Base-by-base conservation (phyloP, 2,113 vertebrate genomes). In the Salminus brasiliensis region DNA sequence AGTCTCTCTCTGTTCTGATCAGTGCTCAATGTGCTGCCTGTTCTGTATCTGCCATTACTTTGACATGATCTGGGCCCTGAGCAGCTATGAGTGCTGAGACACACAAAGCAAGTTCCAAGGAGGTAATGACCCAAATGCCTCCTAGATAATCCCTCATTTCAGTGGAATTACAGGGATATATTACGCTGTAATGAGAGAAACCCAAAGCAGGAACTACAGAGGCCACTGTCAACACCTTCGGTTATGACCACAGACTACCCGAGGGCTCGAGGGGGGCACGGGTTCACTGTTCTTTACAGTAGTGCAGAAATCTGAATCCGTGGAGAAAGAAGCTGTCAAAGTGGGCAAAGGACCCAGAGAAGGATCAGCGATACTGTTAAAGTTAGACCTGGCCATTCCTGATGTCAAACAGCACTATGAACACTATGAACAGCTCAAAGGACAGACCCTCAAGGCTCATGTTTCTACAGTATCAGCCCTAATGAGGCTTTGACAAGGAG, bases 181-280 rank as follows among this genome's bases (percentile, higher is more conserved):
- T 91, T 94, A 93, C 88, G 90, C 72, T 10, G 72, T 79, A 78
- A 81, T 83, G 82, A 82, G 36, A 39, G 93, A 92, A 94, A 95
- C 41, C 77, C 78, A 88, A 93, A 63, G 84, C 79, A 72, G 13
- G n/a, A 53, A 91, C 89, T 88, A 93, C 94, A 92, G 92, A 91
- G 59, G 10, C 0, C 49, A 89, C 91, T 94, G 91, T 95, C 94
- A 94, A 89, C 93, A 23, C 76, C 80, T 83, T 83, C 68, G 86
- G 89, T 76, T 85, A 93, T 88, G 89, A 88, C 90, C 83, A 81
- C 85, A 87, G 88, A 90, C 94, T 92, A 91, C 86, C 85, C 80
- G 82, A 85, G 70, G 49, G 60, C 77, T 81, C 73, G 83, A 49
- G 2, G 27, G 62, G 76, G 65, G 78, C 80, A 85, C 77, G 82